Evolutionary conservation across 2,888 invertebrate genomes (phyloP).

Genomic region (Julus scandinavius): DNA sequence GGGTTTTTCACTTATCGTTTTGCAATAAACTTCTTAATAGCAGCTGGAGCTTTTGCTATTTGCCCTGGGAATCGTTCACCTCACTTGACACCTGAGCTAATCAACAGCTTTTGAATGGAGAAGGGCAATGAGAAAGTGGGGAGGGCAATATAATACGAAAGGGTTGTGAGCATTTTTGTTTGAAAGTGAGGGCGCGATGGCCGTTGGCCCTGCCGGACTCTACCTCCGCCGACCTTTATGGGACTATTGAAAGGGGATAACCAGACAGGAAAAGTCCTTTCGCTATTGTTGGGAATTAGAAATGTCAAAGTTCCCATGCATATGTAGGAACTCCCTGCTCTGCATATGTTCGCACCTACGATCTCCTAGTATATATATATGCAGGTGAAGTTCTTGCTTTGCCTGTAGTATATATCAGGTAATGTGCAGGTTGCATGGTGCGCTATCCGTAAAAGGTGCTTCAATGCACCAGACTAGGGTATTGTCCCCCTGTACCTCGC

Average conservation of each 20-base stretch:
- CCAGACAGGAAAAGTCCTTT: slow-evolving; percentile 45
- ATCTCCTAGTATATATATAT: neutral
- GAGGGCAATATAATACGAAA: neutral
- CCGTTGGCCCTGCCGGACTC: slow-evolving; percentile 36
- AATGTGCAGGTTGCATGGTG: slow-evolving; percentile 7
- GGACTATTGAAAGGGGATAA: neutral
- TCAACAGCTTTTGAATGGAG: slow-evolving; percentile 36
- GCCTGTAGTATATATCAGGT: neutral
- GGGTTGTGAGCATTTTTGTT: neutral
- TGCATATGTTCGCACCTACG: slow-evolving; percentile 13
- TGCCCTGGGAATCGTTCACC: slow-evolving; percentile 46
- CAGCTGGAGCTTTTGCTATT: slow-evolving; percentile 37
- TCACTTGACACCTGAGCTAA: slow-evolving; percentile 46
- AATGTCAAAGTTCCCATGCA: slow-evolving; percentile 45
- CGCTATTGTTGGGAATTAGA: slow-evolving; percentile 36
- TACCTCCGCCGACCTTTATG: slow-evolving; percentile 25
- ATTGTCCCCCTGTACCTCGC: slow-evolving; percentile 21
- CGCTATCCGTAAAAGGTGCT: slow-evolving; percentile 6
- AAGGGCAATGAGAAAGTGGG: slow-evolving; percentile 39
- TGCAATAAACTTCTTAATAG: slow-evolving; percentile 30
- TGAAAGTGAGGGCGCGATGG: slow-evolving; percentile 18
- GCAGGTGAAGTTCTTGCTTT: neutral
- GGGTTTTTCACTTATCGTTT: slow-evolving; percentile 27
- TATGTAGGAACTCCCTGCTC: slow-evolving; percentile 4
- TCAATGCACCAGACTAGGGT: neutral